Evolutionary conservation across 2,888 invertebrate species (phyloP).

Genomic region (Mythimna ferrago): DNA sequence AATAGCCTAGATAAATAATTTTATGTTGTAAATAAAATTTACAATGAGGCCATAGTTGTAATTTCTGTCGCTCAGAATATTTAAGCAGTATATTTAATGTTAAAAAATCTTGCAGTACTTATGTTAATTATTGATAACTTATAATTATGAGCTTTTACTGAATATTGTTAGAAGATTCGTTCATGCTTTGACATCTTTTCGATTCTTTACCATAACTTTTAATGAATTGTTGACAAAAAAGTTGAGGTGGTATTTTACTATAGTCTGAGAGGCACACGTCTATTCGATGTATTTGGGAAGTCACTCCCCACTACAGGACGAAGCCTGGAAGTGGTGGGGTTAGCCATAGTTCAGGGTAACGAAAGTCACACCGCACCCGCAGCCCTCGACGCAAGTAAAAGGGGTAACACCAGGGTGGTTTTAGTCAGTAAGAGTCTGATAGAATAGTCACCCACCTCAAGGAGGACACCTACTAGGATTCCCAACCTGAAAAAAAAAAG

Average conservation of each 20-base stretch:
- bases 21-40: conserved; percentile 29
- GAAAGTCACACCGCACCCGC: too few species aligned
- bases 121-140: neutral
- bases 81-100: neutral
- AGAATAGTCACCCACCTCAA: too few species aligned
- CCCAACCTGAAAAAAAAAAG: too few species aligned
- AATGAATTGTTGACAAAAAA: neutral
- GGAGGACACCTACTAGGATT: too few species aligned
- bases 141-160: neutral
- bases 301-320: too few species aligned
- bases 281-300: too few species aligned
- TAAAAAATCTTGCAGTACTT: conserved; percentile 6
- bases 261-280: neutral
- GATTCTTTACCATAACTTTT: neutral
- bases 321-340: too few species aligned
- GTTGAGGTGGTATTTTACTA: neutral
- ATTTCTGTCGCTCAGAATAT: conserved; percentile 10
- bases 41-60: conserved; percentile 1
- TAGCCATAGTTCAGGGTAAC: too few species aligned
- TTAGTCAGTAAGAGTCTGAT: too few species aligned
- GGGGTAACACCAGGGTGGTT: too few species aligned
- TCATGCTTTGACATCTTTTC: neutral
- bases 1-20: conserved; percentile 39
- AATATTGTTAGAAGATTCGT: neutral
- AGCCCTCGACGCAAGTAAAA: too few species aligned